Percentiles rank a stretch among this genome's conserved stretches.
These are phyloP conservation scores for Pantherophis alleghaniensis DNA, from an alignment of 2,797 vertebrate genomes.

Conservation along the genomic window DNA sequence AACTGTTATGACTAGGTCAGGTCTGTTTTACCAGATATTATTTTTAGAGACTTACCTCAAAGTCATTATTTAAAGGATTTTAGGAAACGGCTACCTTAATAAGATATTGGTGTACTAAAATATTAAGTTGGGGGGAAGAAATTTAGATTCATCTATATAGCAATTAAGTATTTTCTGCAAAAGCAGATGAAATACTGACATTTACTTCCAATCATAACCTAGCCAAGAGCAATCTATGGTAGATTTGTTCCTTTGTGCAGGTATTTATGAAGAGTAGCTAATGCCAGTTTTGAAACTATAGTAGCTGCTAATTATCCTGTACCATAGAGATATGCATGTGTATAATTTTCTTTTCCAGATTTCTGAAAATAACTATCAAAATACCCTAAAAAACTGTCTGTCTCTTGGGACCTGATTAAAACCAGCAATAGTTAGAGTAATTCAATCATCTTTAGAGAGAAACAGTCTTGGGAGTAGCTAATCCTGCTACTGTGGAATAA, in stretches of 20 bases:
- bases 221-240: background rate
- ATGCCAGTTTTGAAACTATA: constrained; percentile 31
- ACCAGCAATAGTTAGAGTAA: background rate
- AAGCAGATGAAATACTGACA: background rate
- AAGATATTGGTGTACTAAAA: constrained; percentile 4
- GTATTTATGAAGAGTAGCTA: background rate
- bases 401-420: background rate
- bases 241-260: background rate
- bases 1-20: background rate
- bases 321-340: background rate
- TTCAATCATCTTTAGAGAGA: constrained; percentile 19
- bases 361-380: constrained; percentile 16
- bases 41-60: constrained; percentile 13
- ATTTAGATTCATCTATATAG: background rate
- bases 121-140: background rate
- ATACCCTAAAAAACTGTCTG: background rate
- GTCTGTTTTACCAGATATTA: background rate
- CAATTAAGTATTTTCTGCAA: background rate
- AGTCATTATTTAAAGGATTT: constrained; percentile 10
- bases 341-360: constrained; percentile 2
- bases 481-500: constrained; percentile 17
- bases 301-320: constrained; percentile 29
- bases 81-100: constrained; percentile 5
- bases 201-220: background rate
- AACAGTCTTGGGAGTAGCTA: background rate